These are phyloP conservation scores for Maniola hyperantus DNA, from an alignment of 2,888 invertebrate species.

Conservation along the genomic window DNA sequence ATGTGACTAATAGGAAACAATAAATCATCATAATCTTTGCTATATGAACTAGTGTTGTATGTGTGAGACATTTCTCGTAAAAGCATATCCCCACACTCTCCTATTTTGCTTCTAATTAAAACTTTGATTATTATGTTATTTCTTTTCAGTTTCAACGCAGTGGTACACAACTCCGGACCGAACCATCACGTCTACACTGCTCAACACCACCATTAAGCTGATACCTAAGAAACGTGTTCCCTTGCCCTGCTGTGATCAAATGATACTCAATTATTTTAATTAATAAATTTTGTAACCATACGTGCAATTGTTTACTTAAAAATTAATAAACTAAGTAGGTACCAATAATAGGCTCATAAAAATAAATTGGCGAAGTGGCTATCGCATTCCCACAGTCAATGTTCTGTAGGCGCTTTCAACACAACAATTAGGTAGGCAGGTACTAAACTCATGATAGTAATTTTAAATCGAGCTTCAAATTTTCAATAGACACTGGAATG, in stretches of 20 bases:
- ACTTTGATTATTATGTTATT: conserved; percentile 31
- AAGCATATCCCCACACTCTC: neutral
- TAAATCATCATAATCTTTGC: no score
- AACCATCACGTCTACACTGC: conserved; percentile 50
- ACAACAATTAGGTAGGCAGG: neutral
- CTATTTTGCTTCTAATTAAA: neutral
- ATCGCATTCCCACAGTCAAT: neutral
- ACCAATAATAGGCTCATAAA: neutral
- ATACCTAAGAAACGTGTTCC: conserved; percentile 6
- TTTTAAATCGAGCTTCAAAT: neutral
- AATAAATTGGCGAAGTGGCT: neutral
- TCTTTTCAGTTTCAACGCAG: conserved; percentile 75
- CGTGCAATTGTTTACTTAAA: neutral
- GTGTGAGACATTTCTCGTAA: neutral
- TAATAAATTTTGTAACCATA: conserved; percentile 6
- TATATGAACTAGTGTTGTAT: no score
- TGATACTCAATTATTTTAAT: conserved; percentile 21
- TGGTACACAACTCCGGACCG: conserved; percentile 77
- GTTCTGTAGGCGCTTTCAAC: neutral
- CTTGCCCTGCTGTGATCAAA: conserved; percentile 24
- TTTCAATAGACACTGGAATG: neutral
- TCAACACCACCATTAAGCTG: conserved; percentile 33
- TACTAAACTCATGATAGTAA: neutral
- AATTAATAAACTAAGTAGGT: neutral
- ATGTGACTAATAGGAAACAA: no score